Base-by-base conservation (phyloP, 2,888 invertebrate genomes). In the Noctua pronuba region DNA sequence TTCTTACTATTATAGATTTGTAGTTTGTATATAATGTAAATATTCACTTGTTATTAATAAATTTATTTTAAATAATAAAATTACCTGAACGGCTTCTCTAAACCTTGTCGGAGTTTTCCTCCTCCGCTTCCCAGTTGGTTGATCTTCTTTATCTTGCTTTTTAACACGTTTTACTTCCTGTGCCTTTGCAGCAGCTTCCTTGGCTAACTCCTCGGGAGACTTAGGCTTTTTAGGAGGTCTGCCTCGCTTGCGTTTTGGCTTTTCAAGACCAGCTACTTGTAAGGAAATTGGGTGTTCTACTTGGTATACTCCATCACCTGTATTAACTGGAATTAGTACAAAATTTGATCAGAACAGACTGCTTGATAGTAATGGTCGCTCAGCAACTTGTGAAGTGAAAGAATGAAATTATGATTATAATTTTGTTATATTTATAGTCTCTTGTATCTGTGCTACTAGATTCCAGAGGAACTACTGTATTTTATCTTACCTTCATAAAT, bases 191-290 rank as follows among this genome's bases (percentile, higher is more conserved):
- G 89, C 90, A 3, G 90, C 91, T 86, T 94, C 94, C 75, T 89
- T 88, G 4, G 92, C 94, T 85, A 93, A 74, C 71, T 94, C 94
- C 66, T 97, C 96, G 0, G 94, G 93, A 1, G 95, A 89, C 83
- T 96, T 95, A 80, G 84, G 92, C 84, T 94, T 96, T 93, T 98
- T 98, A 0, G 97, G 97, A 21, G 98, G 98, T 64, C 98, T 95
- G 13, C 98, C 98, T 46, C 98, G 95, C 93, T 98, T 98, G 74
- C 97, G 95, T 90, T 97, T 97, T 0, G 98, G 98, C 86, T 97
- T 97, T 49, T 97, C 97, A 38, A 98, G 91, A 2, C 98, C 98
- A 78, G 97, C 97, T 84, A 97, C 97, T 95, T 97, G 97, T 31
- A 98, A 93, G 4, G 97, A 94, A 85, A 98, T 96, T 35, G 97